These are phyloP conservation scores for Linurgus olivaceus DNA, from an alignment of 2,797 vertebrate species.

Conservation along the genomic window DNA sequence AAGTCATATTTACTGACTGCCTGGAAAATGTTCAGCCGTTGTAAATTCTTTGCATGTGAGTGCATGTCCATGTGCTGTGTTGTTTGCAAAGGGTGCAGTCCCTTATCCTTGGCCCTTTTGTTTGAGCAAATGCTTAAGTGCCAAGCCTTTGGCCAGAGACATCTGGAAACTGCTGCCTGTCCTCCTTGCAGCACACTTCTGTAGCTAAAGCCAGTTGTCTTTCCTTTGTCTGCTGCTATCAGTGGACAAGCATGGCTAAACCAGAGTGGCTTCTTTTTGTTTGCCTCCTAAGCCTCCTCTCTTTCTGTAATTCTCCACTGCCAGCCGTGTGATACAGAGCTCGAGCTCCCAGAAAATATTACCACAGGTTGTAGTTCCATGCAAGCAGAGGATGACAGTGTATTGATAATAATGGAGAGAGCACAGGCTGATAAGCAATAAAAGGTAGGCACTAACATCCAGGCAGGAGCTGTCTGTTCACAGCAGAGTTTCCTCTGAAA, in stretches of 20 bases:
- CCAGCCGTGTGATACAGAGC: not conserved
- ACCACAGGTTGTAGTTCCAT: not conserved
- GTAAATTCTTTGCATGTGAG: constrained; percentile 66
- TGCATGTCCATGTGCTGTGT: constrained; percentile 34
- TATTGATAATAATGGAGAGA: not conserved
- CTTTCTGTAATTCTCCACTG: not conserved
- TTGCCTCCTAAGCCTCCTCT: not conserved
- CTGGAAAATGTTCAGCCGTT: constrained; percentile 20
- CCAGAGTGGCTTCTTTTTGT: not conserved
- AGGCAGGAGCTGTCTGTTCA: not conserved
- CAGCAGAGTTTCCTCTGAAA: not conserved
- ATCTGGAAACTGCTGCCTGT: constrained; percentile 40
- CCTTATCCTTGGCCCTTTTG: constrained; percentile 65
- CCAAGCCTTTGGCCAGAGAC: constrained; percentile 56
- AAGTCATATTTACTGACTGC: constrained; percentile 58
- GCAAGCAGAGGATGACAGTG: not conserved
- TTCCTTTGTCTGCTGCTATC: not conserved
- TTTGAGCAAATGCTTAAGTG: constrained; percentile 55
- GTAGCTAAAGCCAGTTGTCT: not conserved
- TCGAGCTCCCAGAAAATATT: accelerated
- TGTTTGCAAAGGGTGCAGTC: constrained; percentile 65
- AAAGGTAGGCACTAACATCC: not conserved
- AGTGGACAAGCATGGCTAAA: not conserved
- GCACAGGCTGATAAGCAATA: not conserved
- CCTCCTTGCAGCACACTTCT: not conserved